A percentile compares a stretch with the other conserved stretches of the same genome.
Conservation (phyloP, 1,140 invertebrate genomes). For the Hydropsyche tenuis region DNA sequence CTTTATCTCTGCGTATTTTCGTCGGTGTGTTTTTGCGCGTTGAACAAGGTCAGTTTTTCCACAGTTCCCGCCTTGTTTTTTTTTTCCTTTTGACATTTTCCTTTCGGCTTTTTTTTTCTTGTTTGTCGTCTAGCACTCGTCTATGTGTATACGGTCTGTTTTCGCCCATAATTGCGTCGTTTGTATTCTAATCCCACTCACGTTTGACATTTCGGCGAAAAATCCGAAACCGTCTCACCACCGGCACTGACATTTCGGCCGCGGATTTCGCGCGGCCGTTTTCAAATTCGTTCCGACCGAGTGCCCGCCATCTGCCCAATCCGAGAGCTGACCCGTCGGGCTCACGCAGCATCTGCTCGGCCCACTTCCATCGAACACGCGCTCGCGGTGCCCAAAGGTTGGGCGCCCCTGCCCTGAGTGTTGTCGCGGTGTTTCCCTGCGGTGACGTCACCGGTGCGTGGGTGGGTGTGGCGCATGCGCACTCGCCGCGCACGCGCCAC, state of each 20-base stretch:
- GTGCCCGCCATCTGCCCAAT: not conserved
- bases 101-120: constrained; percentile 3
- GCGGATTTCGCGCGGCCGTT: too few relatives aligned
- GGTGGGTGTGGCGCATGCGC: constrained; percentile 29
- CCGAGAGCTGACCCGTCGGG: not conserved
- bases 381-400: not conserved
- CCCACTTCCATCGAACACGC: not conserved
- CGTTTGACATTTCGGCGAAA: not conserved
- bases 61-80: not conserved
- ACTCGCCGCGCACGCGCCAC: constrained; percentile 25
- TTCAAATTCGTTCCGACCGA: too few relatives aligned
- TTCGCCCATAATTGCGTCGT: not conserved
- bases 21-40: not conserved
- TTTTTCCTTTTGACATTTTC: not conserved
- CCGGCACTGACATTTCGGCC: too few relatives aligned
- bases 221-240: too few relatives aligned
- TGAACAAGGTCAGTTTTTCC: constrained; percentile 35
- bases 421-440: constrained; percentile 19
- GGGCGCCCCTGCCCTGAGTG: not conserved
- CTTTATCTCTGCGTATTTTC: constrained; percentile 25
- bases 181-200: not conserved
- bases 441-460: constrained; percentile 25
- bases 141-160: not conserved
- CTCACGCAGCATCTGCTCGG: not conserved
- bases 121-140: not conserved